Base-by-base conservation (phyloP, 2,797 vertebrate species). In the Gastrophryne carolinensis region DNA sequence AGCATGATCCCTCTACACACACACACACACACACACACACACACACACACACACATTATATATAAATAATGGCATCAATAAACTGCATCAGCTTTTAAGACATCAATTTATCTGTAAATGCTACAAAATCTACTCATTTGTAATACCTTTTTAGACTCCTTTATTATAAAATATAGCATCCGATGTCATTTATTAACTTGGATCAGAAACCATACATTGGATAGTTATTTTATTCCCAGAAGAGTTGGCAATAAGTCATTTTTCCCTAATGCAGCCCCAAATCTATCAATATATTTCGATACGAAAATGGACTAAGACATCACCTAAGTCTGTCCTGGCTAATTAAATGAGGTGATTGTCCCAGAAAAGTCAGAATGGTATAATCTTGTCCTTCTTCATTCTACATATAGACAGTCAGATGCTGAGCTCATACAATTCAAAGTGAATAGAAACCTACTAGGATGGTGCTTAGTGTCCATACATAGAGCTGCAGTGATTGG, bases 301-400 rank as follows among this genome's bases (percentile, higher is more conserved):
- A 41, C 52, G 44, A 21, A 68, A 44, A 69, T 56, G 26, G 52
- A 69, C 24, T 41, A 11, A 44, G 34, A 41, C 35, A 44, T 69
- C 66, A 69, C 52, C 34, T 57, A 57, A 41, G 52, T 24, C 50
- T 69, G 66, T 56, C 35, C 19, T 29, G 35, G 35, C 27, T 41
- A 57, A 56, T 69, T 56, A 57, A 30, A 57, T 44, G 24, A 69
- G 54, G 52, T 6, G 1, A 41, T 41, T 8, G 65, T 3, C 52
- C 66, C n/a, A 57, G 66, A 69, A 69, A 69, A 69, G 66, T 69
- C 66, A 69, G 41, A 34, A 57, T 56, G 13, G 39, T 39, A 68
- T 56, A 54, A 69, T 39, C 35, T 44, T 11, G 3, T 30, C 26
- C 50, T 41, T 69, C 39, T 44, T 30, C 11, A 23, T 41, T 11